These are phyloP conservation scores for Ammospiza maritima DNA, from an alignment of 2,797 vertebrate genomes.

Conservation along the genomic window DNA sequence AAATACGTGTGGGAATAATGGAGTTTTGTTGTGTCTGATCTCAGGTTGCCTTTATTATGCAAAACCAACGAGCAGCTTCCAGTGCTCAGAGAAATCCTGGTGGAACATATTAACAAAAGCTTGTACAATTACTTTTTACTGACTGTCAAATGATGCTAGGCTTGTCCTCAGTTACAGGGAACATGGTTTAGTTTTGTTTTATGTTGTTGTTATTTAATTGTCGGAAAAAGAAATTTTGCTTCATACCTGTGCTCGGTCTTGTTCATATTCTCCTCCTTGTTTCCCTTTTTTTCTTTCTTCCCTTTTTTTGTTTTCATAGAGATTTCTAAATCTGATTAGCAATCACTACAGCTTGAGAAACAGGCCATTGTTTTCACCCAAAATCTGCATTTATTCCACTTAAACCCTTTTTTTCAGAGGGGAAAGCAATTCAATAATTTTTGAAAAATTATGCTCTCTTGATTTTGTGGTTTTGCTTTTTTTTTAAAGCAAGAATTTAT, in stretches of 20 bases:
- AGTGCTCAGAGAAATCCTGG: slow-evolving; percentile 51
- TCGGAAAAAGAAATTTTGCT: slow-evolving; percentile 12
- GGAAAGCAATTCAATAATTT: slow-evolving; percentile 51
- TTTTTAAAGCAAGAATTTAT: background rate
- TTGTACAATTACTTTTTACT: slow-evolving; percentile 42
- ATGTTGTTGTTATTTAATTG: slow-evolving; percentile 24
- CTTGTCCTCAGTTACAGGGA: background rate
- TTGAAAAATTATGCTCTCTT: slow-evolving; percentile 59
- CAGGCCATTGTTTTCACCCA: slow-evolving; percentile 50
- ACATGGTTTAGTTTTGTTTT: slow-evolving; percentile 17
- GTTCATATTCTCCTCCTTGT: background rate
- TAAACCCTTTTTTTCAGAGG: slow-evolving; percentile 51
- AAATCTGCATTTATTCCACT: slow-evolving; percentile 66
- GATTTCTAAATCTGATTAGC: background rate
- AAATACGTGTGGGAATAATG: slow-evolving; percentile 59
- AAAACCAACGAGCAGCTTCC: slow-evolving; percentile 56
- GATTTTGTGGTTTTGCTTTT: background rate
- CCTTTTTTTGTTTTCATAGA: background rate
- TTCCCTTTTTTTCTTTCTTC: background rate
- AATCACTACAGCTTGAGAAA: background rate
- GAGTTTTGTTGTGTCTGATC: slow-evolving; percentile 74
- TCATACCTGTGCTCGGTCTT: slow-evolving; percentile 17
- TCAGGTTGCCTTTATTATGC: slow-evolving; percentile 66
- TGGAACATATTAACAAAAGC: slow-evolving; percentile 63
- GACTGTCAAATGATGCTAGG: slow-evolving; percentile 54